A percentile compares a stretch with the other conserved stretches of the same genome.
These are phyloP conservation scores for Globia sparganii DNA, from an alignment of 2,888 invertebrate species.

Conservation along the genomic window DNA sequence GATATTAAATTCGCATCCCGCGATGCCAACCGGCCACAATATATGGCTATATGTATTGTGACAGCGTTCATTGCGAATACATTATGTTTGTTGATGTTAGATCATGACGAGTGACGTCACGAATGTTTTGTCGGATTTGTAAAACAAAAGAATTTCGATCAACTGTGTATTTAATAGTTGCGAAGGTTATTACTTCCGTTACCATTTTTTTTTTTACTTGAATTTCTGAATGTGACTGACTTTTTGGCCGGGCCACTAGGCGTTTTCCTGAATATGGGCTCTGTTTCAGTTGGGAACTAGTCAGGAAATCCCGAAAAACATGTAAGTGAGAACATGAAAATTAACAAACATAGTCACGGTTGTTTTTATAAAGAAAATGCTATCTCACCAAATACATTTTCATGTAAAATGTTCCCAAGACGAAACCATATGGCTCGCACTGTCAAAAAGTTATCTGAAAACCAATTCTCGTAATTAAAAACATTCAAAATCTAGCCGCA, in stretches of 20 bases:
- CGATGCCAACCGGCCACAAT: conserved; percentile 81
- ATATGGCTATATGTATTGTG: conserved; percentile 75
- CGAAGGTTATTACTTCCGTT: not conserved
- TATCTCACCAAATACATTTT: no score
- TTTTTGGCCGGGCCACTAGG: not conserved
- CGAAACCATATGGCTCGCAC: no score
- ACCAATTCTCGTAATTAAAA: no score
- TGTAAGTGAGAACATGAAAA: not conserved
- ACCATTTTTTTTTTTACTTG: not conserved
- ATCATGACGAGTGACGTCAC: conserved; percentile 52
- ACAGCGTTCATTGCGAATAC: conserved; percentile 68
- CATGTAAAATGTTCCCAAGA: no score
- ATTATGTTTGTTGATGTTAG: conserved; percentile 66
- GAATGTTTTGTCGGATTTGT: conserved; percentile 23
- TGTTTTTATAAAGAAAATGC: no score
- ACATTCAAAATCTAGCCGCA: no score
- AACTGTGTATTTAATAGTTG: not conserved
- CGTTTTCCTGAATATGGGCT: not conserved
- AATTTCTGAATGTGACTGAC: no score
- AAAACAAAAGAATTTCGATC: not conserved
- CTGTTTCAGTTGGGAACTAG: not conserved
- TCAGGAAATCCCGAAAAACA: not conserved
- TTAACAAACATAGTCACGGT: not conserved
- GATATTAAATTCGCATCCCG: conserved; percentile 88
- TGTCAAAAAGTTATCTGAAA: no score